Conservation (phyloP, 2,797 vertebrate genomes). For the Karalla daura region DNA sequence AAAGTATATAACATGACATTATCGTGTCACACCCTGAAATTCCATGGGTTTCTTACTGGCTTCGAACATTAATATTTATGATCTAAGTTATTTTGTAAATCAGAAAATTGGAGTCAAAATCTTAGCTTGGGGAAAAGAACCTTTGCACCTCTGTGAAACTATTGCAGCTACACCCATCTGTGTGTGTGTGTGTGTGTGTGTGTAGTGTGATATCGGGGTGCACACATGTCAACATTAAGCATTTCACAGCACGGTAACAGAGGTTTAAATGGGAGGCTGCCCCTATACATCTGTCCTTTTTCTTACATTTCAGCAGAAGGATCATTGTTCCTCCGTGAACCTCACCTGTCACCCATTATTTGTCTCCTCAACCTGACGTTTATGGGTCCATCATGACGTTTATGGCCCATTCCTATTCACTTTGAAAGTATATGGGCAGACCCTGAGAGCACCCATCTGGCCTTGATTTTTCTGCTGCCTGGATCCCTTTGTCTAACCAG, state of each 20-base stretch:
- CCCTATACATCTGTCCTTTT: slow-evolving; percentile 23
- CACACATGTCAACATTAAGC: slow-evolving; percentile 13
- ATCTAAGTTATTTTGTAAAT: background rate
- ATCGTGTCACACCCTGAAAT: background rate
- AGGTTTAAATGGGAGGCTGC: slow-evolving; percentile 2
- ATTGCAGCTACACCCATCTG: background rate
- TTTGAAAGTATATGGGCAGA: slow-evolving; percentile 36
- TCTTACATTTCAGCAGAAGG: slow-evolving; percentile 24
- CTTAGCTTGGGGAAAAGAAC: background rate
- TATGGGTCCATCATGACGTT: slow-evolving; percentile 60
- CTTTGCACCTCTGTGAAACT: background rate
- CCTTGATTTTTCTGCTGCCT: slow-evolving; percentile 56
- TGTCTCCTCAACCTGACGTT: slow-evolving; percentile 61
- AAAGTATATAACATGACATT: no score
- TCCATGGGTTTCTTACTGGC: slow-evolving; percentile 5
- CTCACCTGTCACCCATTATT: slow-evolving; percentile 58
- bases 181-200: background rate
- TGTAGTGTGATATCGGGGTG: background rate
- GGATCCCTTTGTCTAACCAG: slow-evolving; percentile 41
- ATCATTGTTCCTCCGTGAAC: slow-evolving; percentile 46
- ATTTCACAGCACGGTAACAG: slow-evolving; percentile 18
- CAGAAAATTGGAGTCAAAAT: background rate
- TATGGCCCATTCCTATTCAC: slow-evolving; percentile 52
- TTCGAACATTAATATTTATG: background rate
- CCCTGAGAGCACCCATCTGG: slow-evolving; percentile 64